Evolutionary conservation across 2,797 vertebrate genomes (phyloP), one percentile per base, ranked within the genome.

Genomic region (Tapirus indicus): DNA sequence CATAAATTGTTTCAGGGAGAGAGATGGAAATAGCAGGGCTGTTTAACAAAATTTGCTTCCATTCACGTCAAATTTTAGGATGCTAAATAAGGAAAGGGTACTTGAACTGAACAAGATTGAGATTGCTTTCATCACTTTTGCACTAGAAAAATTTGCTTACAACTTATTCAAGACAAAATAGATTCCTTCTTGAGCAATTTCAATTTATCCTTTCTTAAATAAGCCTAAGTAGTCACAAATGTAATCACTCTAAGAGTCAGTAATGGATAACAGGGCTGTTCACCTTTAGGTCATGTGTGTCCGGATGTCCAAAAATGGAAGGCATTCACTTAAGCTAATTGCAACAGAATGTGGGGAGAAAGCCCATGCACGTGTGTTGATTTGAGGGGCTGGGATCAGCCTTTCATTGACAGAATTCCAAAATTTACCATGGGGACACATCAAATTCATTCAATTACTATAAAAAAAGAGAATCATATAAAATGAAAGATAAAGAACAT

Each of bases 401-500:
- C 74, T 77, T 91, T 78, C 69, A 69, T 4, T 69, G 77, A 62
- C 0, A 62, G 7, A 94, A 92, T 56, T 85, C 83, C 47, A 83
- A 69, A 88, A 66, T 85, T 85, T 80, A 78, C 44, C 27, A 49
- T 20, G 17, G 58, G 4, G 21, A 62, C 20, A 94, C 41, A 86
- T 38, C 54, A 94, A 41, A 86, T 86, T 78, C 44, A 88, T 71
- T 62, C n/a, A 32, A 58, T 92, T 86, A 78, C 62, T 78, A 27
- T 64, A 52, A 69, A 75, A 94, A 97, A 80, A 38, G 21, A 62
- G 18, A 91, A 62, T 79, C 66, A 68, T 3, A 84, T 17, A 84
- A 83, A 93, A 95, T 47, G 14, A 89, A 94, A 32, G 27, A 78
- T 64, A 87, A 83, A 71, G 41, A 82, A 96, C 87, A 84, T 54